phyloP scores from a whole-genome alignment of 1,140 invertebrate genomes.

The Eufriesea mexicana region DNA sequence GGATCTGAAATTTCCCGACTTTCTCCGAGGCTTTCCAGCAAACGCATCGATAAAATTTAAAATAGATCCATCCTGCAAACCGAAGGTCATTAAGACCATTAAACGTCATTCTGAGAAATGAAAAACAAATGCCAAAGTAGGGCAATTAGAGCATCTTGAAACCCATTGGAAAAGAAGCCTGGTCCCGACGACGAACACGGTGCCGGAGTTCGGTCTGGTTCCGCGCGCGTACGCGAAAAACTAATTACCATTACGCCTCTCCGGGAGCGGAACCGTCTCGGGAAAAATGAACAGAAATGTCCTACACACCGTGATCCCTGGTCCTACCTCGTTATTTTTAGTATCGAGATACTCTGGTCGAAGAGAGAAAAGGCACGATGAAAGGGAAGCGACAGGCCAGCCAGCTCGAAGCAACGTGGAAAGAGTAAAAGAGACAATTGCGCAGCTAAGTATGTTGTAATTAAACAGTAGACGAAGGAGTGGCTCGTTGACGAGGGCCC shows the following conservation, averaged over 20 bases:
- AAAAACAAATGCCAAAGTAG: background rate
- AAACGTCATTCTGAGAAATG: background rate
- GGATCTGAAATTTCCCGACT: too few relatives aligned
- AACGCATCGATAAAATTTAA: background rate
- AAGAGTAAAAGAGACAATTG: constrained; percentile 49
- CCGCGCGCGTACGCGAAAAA: background rate
- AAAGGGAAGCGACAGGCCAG: constrained; percentile 4
- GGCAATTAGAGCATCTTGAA: background rate
- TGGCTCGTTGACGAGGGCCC: constrained; percentile 72
- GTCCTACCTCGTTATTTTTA: constrained; percentile 40
- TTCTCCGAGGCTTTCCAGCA: background rate
- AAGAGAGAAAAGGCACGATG: constrained; percentile 9
- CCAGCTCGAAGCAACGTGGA: constrained; percentile 12
- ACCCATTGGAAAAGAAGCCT: background rate
- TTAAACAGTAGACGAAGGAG: constrained; percentile 74
- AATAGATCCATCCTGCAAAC: background rate
- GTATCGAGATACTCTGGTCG: constrained; percentile 24
- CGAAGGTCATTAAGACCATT: too few relatives aligned
- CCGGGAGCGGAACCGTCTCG: constrained; percentile 22
- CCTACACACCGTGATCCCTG: constrained; percentile 11
- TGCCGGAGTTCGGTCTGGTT: background rate
- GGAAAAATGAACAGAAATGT: constrained; percentile 33
- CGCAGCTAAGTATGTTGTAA: constrained; percentile 72
- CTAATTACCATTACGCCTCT: constrained; percentile 49
- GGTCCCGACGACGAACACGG: too few relatives aligned